Evolutionary conservation across 2,113 vertebrate genomes (phyloP).

Genomic region (Corapipo altera): DNA sequence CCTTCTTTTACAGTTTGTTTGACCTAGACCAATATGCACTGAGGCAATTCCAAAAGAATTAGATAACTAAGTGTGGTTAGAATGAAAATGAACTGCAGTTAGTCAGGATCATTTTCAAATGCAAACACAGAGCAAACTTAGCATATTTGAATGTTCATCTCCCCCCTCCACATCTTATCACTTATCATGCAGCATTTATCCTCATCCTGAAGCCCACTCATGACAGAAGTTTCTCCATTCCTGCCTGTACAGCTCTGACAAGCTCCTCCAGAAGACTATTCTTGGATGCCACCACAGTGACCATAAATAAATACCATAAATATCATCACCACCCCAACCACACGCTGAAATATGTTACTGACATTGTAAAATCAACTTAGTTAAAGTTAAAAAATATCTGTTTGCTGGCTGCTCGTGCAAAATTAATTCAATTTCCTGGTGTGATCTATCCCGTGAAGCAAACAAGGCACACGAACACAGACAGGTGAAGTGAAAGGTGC

Average conservation of each 20-base stretch:
- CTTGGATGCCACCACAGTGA: conserved; percentile 14
- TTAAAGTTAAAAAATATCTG: background rate
- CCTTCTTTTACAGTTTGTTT: background rate
- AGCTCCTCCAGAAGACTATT: conserved; percentile 63
- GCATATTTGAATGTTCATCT: background rate
- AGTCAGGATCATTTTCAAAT: conserved; percentile 37
- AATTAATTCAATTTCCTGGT: background rate
- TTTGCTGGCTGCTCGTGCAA: background rate
- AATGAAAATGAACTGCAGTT: conserved; percentile 10
- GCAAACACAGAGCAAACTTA: background rate
- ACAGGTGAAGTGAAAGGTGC: background rate
- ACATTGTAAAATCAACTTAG: background rate
- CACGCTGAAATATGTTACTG: conserved; percentile 13
- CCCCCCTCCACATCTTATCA: background rate
- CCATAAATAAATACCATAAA: conserved; percentile 45
- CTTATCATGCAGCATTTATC: conserved; percentile 38
- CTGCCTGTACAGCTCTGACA: conserved; percentile 32
- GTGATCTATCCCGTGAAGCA: background rate
- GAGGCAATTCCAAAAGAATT: background rate
- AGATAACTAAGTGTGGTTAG: background rate
- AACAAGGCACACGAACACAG: background rate
- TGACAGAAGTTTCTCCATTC: conserved; percentile 36
- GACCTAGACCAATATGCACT: background rate
- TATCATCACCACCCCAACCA: conserved; percentile 24
- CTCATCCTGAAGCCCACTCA: conserved; percentile 57